Base-by-base conservation (phyloP, 1,140 invertebrate genomes). In the Forficula auricularia region DNA sequence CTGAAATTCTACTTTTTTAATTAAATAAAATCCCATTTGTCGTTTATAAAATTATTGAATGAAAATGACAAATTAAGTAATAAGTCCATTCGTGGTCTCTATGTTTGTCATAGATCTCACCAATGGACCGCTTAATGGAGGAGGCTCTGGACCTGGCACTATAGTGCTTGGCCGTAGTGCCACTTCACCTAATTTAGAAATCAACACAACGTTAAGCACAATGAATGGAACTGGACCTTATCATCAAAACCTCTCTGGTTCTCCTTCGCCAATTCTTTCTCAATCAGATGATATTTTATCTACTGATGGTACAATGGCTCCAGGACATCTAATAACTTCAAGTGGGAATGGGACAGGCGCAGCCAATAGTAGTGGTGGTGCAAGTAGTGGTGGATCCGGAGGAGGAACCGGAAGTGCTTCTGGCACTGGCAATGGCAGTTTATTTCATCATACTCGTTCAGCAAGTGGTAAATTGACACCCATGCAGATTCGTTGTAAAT, bases 401-500 rank as follows among this genome's bases (percentile, higher is more conserved):
- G 20, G 38, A 13, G 20, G 38, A 8, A 39, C 38, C 20, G 38
- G 38, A 6, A 39, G 38, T 22, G 38, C 16, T 6, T 18, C 16
- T 9, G 22, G 22, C 4, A 27, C 22, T 27, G 22, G 22, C 4
- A 27, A 27, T 27, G 56, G 55, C 13, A 37, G 39, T 32, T 13
- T 31, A 12, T 44, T 45, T 33, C 40, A 43, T n/a, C 48, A 42
- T n/a, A 42, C 36, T 3, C 42, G 43, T 20, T 40, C 33, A 27
- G 40, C 43, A 14, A 42, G 35, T 10, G 35, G 41, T 13, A 66
- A 84, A 57, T 70, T 79, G 9, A 78, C 77, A 3, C 74, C 80
- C 2, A 86, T 88, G 82, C 79, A 85, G 57, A 83, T 80, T 54
- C 75, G 87, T 36, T 84, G 78, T 59, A 95, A 94, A 64, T 96